Percentiles rank a stretch among this genome's conserved stretches.
phyloP scores from a whole-genome alignment of 2,113 vertebrate genomes.

The Myrmecophaga tridactyla region DNA sequence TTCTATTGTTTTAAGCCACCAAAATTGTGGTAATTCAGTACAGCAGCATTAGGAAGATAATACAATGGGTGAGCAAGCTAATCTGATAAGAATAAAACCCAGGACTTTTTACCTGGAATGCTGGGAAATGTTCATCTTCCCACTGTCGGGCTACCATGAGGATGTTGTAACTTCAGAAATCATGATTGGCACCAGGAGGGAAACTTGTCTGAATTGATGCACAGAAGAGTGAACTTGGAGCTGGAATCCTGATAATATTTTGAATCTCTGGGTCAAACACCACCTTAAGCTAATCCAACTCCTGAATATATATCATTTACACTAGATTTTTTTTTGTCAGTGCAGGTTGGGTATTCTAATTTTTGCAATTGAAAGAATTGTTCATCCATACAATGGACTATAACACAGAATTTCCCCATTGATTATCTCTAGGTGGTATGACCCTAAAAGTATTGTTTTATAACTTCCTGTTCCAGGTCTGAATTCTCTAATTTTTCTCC shows the following conservation, averaged over 20 bases:
- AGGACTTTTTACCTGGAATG: not conserved
- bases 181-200: not conserved
- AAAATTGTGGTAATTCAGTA: too few species aligned
- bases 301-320: not conserved
- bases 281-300: not conserved
- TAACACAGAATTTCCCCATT: not conserved
- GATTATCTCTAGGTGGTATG: not conserved
- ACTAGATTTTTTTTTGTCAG: not conserved
- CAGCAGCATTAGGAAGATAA: too few species aligned
- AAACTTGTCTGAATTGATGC: not conserved
- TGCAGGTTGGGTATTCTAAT: not conserved
- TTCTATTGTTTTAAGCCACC: too few species aligned
- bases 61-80: not conserved
- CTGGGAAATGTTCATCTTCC: not conserved
- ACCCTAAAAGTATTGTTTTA: not conserved
- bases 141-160: too few species aligned
- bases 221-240: not conserved
- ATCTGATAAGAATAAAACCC: not conserved
- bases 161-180: not conserved
- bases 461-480: not conserved
- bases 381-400: not conserved
- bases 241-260: not conserved
- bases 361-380: not conserved
- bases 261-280: not conserved
- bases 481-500: not conserved